Evolutionary conservation across 2,113 vertebrate genomes (phyloP).

Genomic region (Suncus etruscus): DNA sequence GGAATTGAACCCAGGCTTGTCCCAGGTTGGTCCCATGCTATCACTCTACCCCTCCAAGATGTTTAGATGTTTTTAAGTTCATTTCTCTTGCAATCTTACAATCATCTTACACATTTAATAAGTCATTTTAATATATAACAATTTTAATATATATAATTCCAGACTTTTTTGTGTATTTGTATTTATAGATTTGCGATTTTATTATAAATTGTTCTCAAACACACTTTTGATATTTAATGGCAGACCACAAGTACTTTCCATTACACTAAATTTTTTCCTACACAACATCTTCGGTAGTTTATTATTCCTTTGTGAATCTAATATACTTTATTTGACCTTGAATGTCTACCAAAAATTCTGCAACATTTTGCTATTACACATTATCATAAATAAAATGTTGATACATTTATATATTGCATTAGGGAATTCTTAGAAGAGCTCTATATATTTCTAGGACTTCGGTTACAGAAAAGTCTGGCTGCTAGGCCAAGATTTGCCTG

Average conservation of each 20-base stretch:
- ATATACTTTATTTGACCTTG: background rate
- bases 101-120: background rate
- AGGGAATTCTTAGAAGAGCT: background rate
- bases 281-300: background rate
- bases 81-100: background rate
- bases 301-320: background rate
- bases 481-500: background rate
- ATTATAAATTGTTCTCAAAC: slow-evolving; percentile 5
- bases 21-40: too few relatives aligned
- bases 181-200: background rate
- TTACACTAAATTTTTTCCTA: background rate
- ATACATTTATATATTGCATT: background rate
- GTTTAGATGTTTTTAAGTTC: too few relatives aligned
- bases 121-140: background rate
- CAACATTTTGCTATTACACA: background rate
- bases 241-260: slow-evolving; percentile 11
- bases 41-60: too few relatives aligned
- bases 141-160: background rate
- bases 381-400: slow-evolving; percentile 1
- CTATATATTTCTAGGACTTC: slow-evolving; percentile 40
- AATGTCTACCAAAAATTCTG: slow-evolving; percentile 13
- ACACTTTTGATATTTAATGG: background rate
- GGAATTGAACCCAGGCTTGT: too few relatives aligned
- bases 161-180: background rate
- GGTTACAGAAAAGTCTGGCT: background rate